These are phyloP conservation scores for Anodontia alba DNA, from an alignment of 2,888 invertebrate species.

Conservation along the genomic window DNA sequence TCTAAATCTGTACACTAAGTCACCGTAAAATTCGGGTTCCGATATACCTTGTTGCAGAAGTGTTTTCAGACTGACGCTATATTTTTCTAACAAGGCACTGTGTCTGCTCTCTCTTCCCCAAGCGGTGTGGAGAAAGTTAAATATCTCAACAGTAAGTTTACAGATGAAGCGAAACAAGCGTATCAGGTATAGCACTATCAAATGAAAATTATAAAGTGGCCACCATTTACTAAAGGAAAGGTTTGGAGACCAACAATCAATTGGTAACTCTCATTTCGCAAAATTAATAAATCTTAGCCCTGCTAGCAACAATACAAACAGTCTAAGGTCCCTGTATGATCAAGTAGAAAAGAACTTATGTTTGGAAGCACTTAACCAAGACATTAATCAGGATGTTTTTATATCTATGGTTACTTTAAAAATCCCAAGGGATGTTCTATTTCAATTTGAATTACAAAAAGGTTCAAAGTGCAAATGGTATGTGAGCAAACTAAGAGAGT, in stretches of 20 bases:
- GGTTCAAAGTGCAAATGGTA: slow-evolving; percentile 7
- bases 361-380: slow-evolving; percentile 20
- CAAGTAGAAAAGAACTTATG: slow-evolving; percentile 30
- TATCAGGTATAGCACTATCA: background rate
- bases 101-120: too few relatives aligned
- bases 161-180: background rate
- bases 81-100: too few relatives aligned
- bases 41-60: too few relatives aligned
- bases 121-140: background rate
- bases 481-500: background rate
- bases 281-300: background rate
- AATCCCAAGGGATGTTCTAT: slow-evolving; percentile 16
- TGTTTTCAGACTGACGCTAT: too few relatives aligned
- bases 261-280: background rate
- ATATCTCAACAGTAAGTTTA: background rate
- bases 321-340: background rate
- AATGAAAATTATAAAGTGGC: slow-evolving; percentile 11
- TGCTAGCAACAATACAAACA: background rate
- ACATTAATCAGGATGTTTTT: slow-evolving; percentile 28
- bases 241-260: slow-evolving; percentile 2
- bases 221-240: background rate
- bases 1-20: too few relatives aligned
- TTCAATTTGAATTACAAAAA: slow-evolving; percentile 21
- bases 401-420: slow-evolving; percentile 23
- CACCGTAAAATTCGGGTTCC: too few relatives aligned